phyloP scores from a whole-genome alignment of 2,113 vertebrate species.

The zebrafish (Danio rerio) region DNA sequence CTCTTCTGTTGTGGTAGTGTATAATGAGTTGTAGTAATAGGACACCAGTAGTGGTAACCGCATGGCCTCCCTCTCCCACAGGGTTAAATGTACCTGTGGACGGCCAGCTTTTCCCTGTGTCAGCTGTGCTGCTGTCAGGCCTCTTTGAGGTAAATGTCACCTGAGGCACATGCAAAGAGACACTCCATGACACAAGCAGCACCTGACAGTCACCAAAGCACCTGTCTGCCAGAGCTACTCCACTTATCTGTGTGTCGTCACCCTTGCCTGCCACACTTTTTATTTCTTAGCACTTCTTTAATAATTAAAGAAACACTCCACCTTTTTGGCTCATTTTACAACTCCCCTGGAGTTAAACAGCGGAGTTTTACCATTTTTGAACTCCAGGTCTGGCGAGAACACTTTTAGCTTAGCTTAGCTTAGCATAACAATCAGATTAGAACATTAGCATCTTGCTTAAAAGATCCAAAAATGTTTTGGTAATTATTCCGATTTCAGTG shows the following conservation, averaged over 20 bases:
- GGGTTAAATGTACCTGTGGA: constrained; percentile 10
- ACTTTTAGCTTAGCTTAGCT: too few species aligned
- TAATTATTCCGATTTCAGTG: too few species aligned
- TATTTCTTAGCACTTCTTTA: not conserved
- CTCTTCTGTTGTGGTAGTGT: not conserved
- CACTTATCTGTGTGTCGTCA: constrained; percentile 1
- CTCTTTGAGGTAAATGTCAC: constrained; percentile 40
- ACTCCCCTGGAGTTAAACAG: too few species aligned
- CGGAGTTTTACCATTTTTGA: too few species aligned
- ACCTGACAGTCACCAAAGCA: constrained; percentile 29
- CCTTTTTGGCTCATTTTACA: too few species aligned
- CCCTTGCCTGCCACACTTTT: not conserved
- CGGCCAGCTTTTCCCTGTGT: constrained; percentile 10
- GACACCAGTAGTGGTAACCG: constrained; percentile 3
- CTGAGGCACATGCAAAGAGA: constrained; percentile 43
- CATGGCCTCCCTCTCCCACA: constrained; percentile 10
- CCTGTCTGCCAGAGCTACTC: constrained; percentile 3
- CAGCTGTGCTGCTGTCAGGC: constrained; percentile 29
- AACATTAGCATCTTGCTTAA: too few species aligned
- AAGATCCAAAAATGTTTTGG: too few species aligned
- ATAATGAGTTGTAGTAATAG: constrained; percentile 1
- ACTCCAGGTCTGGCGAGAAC: too few species aligned
- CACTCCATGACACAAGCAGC: constrained; percentile 3
- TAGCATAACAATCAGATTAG: too few species aligned
- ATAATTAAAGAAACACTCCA: not conserved